Evolutionary conservation across 2,888 invertebrate species (phyloP).

Genomic region (Anthophora plumipes): DNA sequence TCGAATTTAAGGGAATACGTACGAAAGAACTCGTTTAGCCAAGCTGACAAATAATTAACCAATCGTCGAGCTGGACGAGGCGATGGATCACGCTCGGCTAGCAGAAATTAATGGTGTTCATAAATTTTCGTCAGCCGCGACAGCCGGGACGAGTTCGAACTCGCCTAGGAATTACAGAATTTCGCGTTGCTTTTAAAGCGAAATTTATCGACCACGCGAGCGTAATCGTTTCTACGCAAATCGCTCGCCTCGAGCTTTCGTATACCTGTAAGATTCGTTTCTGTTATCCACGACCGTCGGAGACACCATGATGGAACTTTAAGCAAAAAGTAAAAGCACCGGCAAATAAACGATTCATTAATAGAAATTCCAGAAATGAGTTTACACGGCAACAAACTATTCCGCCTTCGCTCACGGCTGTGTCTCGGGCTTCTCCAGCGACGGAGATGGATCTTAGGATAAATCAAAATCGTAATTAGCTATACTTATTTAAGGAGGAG

Average conservation of each 20-base stretch:
- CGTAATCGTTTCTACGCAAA: constrained; percentile 52
- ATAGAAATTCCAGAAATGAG: constrained; percentile 40
- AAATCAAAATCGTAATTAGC: constrained; percentile 45
- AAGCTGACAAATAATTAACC: constrained; percentile 60
- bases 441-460: constrained; percentile 7
- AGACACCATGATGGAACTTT: constrained; percentile 21
- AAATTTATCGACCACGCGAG: constrained; percentile 62
- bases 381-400: constrained; percentile 33
- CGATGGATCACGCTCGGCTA: constrained; percentile 53
- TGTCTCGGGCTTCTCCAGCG: not conserved
- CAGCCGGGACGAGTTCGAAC: constrained; percentile 40
- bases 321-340: constrained; percentile 27
- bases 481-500: constrained; percentile 29
- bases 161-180: constrained; percentile 40
- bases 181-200: constrained; percentile 58
- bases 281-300: constrained; percentile 39
- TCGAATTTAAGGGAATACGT: constrained; percentile 15
- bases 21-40: constrained; percentile 33
- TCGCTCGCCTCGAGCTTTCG: constrained; percentile 36
- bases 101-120: constrained; percentile 52
- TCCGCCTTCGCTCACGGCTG: constrained; percentile 8
- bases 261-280: constrained; percentile 48
- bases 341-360: constrained; percentile 45
- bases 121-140: constrained; percentile 62
- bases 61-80: constrained; percentile 41